A percentile compares a stretch with the other conserved stretches of the same genome.
Evolutionary conservation across 2,797 vertebrate genomes (phyloP).

Genomic region (Sebastes nivosus): DNA sequence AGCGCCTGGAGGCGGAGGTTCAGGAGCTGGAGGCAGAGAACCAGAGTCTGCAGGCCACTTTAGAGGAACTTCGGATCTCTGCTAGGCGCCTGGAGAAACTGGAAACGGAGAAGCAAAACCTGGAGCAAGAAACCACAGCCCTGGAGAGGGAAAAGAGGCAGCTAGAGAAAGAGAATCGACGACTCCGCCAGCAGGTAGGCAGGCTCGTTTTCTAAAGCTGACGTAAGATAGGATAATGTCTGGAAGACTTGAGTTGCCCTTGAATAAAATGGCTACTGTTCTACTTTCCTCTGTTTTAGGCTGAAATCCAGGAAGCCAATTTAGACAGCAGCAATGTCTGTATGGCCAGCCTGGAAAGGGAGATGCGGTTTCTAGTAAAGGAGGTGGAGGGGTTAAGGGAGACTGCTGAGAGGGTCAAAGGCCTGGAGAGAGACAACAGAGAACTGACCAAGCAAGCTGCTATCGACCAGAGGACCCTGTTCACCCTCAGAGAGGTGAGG

Average conservation of each 20-base stretch:
- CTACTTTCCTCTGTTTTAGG: conserved; percentile 41
- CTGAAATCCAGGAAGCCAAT: conserved; percentile 90
- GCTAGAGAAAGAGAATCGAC: conserved; percentile 92
- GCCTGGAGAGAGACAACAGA: conserved; percentile 91
- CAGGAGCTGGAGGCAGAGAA: conserved; percentile 93
- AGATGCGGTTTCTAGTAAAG: conserved; percentile 88
- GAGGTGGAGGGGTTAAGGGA: conserved; percentile 89
- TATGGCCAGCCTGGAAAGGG: conserved; percentile 89
- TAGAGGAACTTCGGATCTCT: conserved; percentile 91
- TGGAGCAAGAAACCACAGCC: conserved; percentile 89
- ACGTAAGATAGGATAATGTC: fast-evolving
- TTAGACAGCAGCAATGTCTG: conserved; percentile 90
- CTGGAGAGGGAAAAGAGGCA: conserved; percentile 93
- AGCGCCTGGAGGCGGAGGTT: conserved; percentile 89
- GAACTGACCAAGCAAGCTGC: conserved; percentile 92
- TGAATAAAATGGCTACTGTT: not conserved
- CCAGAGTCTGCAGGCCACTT: conserved; percentile 87
- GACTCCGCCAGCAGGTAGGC: conserved; percentile 90
- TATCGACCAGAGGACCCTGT: conserved; percentile 92
- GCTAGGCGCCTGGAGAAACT: conserved; percentile 89
- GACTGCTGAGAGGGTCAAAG: conserved; percentile 87
- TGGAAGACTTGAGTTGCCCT: not conserved
- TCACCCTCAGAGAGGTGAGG: conserved; percentile 92
- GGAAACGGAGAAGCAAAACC: conserved; percentile 87
- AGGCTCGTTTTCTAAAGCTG: not conserved